Base-by-base conservation (phyloP, 1,140 invertebrate genomes). In the Drosophila rufa region DNA sequence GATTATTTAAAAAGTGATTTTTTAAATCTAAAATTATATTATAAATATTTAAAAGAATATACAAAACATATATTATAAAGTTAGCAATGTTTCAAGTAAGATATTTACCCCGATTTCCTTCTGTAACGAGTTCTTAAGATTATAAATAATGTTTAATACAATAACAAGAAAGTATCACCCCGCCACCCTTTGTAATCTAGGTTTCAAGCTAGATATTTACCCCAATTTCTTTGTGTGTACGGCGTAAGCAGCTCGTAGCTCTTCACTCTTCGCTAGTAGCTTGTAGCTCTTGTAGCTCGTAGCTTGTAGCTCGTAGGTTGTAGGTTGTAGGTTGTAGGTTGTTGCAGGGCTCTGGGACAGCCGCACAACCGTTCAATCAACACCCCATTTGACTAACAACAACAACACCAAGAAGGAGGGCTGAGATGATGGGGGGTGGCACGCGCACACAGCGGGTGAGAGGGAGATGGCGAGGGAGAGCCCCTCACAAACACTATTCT, bases 341-440 rank as follows among this genome's bases (percentile, higher is more conserved):
- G 38, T 66, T 40, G 55, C 30, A 33, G 56, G 65, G 40, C 19
- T 48, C 30, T 46, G 42, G 40, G 33, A 55, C 38, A 69, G 40
- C 22, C 64, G 50, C 69, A 47, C 85, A 90, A 90, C 81, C 85
- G 79, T 90, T 90, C 85, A 90, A 90, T 90, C 85, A 90, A 89
- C 85, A 90, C 85, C 85, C 85, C 85, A 90, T 90, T 90, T 90
- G 84, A 83, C 80, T 87, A 86, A 61, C 70, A 83, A 81, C 80
- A 80, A 48, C 80, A 70, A 47, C 51, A 36, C 36, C 33, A 56
- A 33, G 53, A 1, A 40, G 19, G 4, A 51, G 33, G 51, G 17
- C 33, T 38, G 33, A 38, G 46, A 59, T 12, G 75, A 36, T n/a
- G 48, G 4, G 22, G 25, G 33, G 48, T n/a, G 75, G 56, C 38